phyloP scores from a whole-genome alignment of 1,140 invertebrate genomes.

The Drosophila teissieri region DNA sequence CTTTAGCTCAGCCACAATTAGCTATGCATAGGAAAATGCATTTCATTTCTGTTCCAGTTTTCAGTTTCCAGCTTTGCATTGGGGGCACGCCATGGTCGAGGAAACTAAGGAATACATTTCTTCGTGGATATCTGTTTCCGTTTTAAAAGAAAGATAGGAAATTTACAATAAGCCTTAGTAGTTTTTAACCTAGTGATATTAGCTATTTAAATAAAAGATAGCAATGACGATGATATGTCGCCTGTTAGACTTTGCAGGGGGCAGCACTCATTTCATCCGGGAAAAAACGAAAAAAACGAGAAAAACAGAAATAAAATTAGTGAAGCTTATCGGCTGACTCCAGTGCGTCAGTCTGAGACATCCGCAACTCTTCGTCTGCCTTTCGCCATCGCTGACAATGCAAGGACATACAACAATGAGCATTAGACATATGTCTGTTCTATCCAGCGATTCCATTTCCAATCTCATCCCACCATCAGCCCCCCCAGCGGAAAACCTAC shows the following conservation, averaged over 20 bases:
- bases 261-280: background rate
- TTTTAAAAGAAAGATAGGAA: no score
- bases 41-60: conserved; percentile 51
- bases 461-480: conserved; percentile 1
- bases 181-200: background rate
- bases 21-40: conserved; percentile 68
- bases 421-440: conserved; percentile 73
- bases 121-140: no score
- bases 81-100: conserved; percentile 39
- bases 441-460: conserved; percentile 53
- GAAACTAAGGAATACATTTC: background rate
- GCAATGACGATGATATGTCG: no score
- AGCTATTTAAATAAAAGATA: background rate
- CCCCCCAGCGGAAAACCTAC: conserved; percentile 33
- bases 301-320: conserved; percentile 45
- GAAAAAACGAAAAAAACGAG: background rate
- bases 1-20: conserved; percentile 52
- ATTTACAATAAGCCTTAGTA: no score
- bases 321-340: conserved; percentile 49
- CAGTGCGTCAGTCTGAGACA: conserved; percentile 50
- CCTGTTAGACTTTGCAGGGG: no score
- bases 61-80: conserved; percentile 31
- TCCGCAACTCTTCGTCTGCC: conserved; percentile 63
- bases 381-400: conserved; percentile 56
- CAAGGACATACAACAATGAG: conserved; percentile 56